A percentile compares a stretch with the other conserved stretches of the same genome.
phyloP scores from a whole-genome alignment of 2,888 invertebrate genomes.

The Synanthedon andrenaeformis region DNA sequence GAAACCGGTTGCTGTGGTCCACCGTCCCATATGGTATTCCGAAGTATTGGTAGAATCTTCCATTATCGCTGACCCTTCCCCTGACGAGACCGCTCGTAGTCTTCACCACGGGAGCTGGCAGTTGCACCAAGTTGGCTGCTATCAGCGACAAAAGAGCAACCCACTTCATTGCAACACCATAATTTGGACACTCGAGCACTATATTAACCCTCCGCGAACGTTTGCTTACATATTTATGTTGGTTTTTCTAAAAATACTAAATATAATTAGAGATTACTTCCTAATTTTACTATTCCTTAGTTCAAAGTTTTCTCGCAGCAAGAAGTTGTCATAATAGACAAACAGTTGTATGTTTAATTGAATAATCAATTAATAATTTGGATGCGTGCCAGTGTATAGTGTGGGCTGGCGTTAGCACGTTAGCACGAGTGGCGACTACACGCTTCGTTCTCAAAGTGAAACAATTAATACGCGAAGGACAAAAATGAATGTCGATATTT shows the following conservation, averaged over 20 bases:
- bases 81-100: slow-evolving; percentile 36
- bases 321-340: no score
- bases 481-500: no score
- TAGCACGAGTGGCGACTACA: no score
- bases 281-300: not conserved
- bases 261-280: not conserved
- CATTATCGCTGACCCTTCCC: slow-evolving; percentile 41
- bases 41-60: slow-evolving; percentile 43
- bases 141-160: slow-evolving; percentile 39
- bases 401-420: no score
- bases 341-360: no score
- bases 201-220: no score
- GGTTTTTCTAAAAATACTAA: not conserved
- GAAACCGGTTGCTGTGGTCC: slow-evolving; percentile 41
- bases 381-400: no score
- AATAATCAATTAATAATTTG: no score
- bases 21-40: slow-evolving; percentile 57
- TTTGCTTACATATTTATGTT: not conserved
- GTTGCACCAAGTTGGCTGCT: slow-evolving; percentile 39
- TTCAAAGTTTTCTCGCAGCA: no score
- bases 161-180: slow-evolving; percentile 41
- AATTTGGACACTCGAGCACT: not conserved
- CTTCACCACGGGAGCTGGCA: slow-evolving; percentile 44
- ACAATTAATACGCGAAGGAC: no score
- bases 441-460: no score